Percentiles rank a stretch among this genome's conserved stretches.
Evolutionary conservation across 2,113 vertebrate genomes (phyloP).

Genomic region (Pipa parva): DNA sequence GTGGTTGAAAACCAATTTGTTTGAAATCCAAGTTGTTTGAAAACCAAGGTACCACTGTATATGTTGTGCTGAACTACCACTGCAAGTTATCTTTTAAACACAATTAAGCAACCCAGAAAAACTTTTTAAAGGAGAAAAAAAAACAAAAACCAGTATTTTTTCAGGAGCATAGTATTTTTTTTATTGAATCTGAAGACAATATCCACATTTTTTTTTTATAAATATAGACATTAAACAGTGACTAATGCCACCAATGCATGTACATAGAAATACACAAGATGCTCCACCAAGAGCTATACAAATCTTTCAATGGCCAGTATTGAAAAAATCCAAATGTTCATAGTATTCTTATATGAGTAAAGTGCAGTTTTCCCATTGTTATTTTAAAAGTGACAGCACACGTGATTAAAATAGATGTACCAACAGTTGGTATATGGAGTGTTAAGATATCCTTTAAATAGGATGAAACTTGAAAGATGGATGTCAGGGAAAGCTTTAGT

Average conservation of each 20-base stretch:
- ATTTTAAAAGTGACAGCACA: background rate
- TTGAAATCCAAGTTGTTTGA: too few species aligned
- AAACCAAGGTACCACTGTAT: too few species aligned
- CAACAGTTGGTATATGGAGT: background rate
- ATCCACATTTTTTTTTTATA: conserved; percentile 67
- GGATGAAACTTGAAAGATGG: too few species aligned
- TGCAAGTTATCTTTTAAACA: too few species aligned
- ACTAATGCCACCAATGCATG: conserved; percentile 66
- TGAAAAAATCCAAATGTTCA: background rate
- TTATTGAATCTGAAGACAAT: conserved; percentile 66
- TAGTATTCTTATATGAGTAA: conserved; percentile 10
- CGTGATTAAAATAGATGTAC: conserved; percentile 25
- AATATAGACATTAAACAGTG: conserved; percentile 70
- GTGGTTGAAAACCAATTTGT: too few species aligned
- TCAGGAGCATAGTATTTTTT: conserved; percentile 48
- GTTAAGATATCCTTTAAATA: background rate
- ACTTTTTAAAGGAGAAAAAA: too few species aligned
- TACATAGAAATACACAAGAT: conserved; percentile 64
- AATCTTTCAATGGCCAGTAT: conserved; percentile 46
- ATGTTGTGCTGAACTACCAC: too few species aligned
- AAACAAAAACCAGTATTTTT: background rate
- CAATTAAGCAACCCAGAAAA: too few species aligned
- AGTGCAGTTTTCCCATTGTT: conserved; percentile 7
- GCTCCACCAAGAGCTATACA: conserved; percentile 64
- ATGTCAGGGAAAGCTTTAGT: too few species aligned